phyloP scores from a whole-genome alignment of 2,113 vertebrate genomes.

The Melospiza georgiana region DNA sequence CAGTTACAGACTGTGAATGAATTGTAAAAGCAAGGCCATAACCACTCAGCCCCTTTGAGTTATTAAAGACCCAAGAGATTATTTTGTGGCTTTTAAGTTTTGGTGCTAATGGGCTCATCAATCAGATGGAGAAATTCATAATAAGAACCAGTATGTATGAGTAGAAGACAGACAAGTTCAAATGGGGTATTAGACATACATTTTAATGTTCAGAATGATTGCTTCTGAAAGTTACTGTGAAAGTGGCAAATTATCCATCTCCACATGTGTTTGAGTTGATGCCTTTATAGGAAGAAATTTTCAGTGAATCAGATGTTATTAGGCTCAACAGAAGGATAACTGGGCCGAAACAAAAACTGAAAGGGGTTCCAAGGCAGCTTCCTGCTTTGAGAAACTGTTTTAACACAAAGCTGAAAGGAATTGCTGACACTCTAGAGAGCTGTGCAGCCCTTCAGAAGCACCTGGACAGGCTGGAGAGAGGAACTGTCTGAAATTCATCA shows the following conservation, averaged over 20 bases:
- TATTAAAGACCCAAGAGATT: neutral
- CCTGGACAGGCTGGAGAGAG: neutral
- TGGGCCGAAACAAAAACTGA: neutral
- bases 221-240: conserved; percentile 4
- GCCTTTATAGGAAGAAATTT: neutral
- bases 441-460: neutral
- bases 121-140: conserved; percentile 4
- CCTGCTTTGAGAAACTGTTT: neutral
- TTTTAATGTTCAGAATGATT: conserved; percentile 20
- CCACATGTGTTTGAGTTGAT: neutral
- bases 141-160: neutral
- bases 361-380: neutral
- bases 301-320: neutral
- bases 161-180: neutral
- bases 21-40: neutral
- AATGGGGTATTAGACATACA: neutral
- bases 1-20: neutral
- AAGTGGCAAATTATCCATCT: neutral
- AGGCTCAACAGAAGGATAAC: neutral
- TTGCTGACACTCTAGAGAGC: neutral
- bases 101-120: neutral
- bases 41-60: neutral
- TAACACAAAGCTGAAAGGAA: neutral
- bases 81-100: neutral
- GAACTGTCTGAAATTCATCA: neutral